Evolutionary conservation across 2,888 invertebrate genomes (phyloP), one percentile per base, ranked within the genome.

Genomic region (Xanthia togata): DNA sequence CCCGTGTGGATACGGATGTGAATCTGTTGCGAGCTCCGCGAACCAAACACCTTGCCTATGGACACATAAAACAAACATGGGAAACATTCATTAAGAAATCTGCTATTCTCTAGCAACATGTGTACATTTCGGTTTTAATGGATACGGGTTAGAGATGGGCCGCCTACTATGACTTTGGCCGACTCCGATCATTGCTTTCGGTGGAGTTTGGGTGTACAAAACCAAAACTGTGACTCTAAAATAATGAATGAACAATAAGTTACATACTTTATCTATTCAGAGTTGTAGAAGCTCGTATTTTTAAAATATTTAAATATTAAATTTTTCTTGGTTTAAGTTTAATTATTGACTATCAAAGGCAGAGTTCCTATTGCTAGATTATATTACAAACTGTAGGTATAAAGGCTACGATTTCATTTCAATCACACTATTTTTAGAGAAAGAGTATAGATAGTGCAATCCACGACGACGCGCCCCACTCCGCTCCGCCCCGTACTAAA

Each of bases 1-100:
- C 98, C 98, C 0, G 98, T 98, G 91, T 98, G 98, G 85, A 98
- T 98, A 65, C 98, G 97, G 70, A 98, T 97, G 93, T 98, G 98
- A 87, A 98, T 98, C 94, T 98, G 98, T 89, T 98, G 98, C 0
- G 98, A 98, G 89, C 98, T 98, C 20, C 98, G 97, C 26, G 98
- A 98, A 0, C 98, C 98, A 90, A 98, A 98, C 26, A 98, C 98
- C 92, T 98, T 98, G 63, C 96, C 96, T 97, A 82, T 0, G 9
- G 17, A 14, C 23, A 62, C 11, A 67, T 38, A 12, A 81, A 14
- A 53, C 6, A 35, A 47, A 57, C 57, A 9, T 60, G 17, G 12
- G 14, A 55, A 35, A 20, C 8, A 17, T 12, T n/a, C 9, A n/a
- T 38, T 11, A 20, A 14, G 17, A 35, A 64, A 41, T 41, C 6